A percentile compares a stretch with the other conserved stretches of the same genome.
phyloP scores from a whole-genome alignment of 2,113 vertebrate genomes.

The Rhabdornis inornatus region DNA sequence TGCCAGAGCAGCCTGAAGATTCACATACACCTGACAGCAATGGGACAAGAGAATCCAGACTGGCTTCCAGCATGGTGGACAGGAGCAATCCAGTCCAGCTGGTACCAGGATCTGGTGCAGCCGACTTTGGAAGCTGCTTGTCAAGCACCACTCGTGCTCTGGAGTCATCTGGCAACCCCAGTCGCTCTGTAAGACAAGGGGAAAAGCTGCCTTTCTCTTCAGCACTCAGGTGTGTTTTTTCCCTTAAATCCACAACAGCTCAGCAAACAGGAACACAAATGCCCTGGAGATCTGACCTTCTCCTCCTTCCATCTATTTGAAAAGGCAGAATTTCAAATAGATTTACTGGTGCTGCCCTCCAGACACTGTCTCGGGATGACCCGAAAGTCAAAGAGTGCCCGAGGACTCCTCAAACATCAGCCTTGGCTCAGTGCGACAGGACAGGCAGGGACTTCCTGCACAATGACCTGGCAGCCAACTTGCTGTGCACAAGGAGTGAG shows the following conservation, averaged over 20 bases:
- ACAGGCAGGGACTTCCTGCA: not conserved
- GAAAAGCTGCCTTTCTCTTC: not conserved
- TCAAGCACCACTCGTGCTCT: not conserved
- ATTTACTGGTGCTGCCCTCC: not conserved
- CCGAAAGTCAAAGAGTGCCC: not conserved
- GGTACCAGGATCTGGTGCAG: not conserved
- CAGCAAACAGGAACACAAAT: not conserved
- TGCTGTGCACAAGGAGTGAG: not conserved
- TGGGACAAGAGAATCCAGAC: not conserved
- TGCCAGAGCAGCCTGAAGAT: not conserved
- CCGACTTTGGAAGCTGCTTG: not conserved
- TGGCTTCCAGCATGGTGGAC: not conserved
- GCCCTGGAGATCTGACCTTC: slow-evolving; percentile 4
- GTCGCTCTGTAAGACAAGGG: not conserved
- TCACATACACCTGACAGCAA: not conserved
- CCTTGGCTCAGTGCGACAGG: not conserved
- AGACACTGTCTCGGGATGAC: not conserved
- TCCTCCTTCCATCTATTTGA: not conserved
- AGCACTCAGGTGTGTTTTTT: not conserved
- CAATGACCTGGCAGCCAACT: not conserved
- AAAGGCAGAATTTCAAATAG: slow-evolving; percentile 25
- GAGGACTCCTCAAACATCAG: not conserved
- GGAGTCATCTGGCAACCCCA: not conserved
- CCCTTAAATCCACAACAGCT: slow-evolving; percentile 1
- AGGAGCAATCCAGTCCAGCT: not conserved